phyloP scores from a whole-genome alignment of 2,888 invertebrate species.

The Steinernema hermaphroditum region DNA sequence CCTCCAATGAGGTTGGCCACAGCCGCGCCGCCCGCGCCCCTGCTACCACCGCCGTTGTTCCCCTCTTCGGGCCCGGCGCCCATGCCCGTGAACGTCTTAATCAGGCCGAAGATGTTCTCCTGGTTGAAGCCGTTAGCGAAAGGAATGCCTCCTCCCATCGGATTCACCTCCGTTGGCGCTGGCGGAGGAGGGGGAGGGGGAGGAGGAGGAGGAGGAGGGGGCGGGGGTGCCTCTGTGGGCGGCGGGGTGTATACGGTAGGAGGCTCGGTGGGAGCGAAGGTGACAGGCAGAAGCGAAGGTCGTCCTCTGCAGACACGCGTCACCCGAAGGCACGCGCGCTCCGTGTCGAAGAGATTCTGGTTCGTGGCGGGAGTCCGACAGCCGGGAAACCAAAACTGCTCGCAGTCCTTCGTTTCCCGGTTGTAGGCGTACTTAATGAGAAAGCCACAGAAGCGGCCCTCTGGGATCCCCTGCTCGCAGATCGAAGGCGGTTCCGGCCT shows the following conservation, averaged over 20 bases:
- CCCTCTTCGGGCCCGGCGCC: neutral
- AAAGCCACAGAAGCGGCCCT: conserved; percentile 65
- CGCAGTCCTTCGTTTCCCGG: conserved; percentile 59
- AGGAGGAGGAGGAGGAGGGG: conserved; percentile 38
- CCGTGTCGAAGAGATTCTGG: conserved; percentile 59
- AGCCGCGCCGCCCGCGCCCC: conserved; percentile 25
- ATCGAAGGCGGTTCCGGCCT: conserved; percentile 39
- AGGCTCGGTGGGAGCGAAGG: neutral
- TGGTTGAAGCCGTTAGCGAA: conserved; percentile 17
- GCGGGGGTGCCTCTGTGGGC: conserved; percentile 36
- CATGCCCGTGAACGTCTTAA: too few species aligned
- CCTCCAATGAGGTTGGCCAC: conserved; percentile 9
- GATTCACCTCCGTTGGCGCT: conserved; percentile 24
- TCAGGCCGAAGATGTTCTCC: conserved; percentile 15
- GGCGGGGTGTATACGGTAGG: conserved; percentile 22
- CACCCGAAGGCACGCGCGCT: conserved; percentile 51
- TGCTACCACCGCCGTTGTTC: conserved; percentile 35
- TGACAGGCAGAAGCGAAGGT: conserved; percentile 14
- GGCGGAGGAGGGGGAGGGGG: conserved; percentile 43
- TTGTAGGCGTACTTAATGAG: conserved; percentile 54
- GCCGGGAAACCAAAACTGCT: conserved; percentile 63
- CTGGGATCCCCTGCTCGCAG: conserved; percentile 59
- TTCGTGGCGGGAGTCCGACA: conserved; percentile 61
- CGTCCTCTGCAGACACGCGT: conserved; percentile 57
- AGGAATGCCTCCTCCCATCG: conserved; percentile 6